These are phyloP conservation scores for Lithophane socia DNA, from an alignment of 2,888 invertebrate genomes.

Conservation along the genomic window DNA sequence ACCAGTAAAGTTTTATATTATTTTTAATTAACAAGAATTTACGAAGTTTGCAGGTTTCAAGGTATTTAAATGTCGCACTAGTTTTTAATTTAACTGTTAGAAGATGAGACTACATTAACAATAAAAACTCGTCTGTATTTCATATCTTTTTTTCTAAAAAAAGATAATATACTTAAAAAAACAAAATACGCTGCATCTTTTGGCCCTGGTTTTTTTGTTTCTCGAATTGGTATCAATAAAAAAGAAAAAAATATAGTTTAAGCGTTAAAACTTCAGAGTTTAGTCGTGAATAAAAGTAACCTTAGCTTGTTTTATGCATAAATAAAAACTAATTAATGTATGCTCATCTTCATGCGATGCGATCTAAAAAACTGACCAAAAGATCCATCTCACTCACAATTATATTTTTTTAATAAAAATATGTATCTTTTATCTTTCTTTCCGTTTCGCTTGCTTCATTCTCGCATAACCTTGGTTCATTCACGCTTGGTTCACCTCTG, in stretches of 20 bases:
- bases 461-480: constrained; percentile 76
- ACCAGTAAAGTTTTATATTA: constrained; percentile 22
- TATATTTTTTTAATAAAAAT: constrained; percentile 23
- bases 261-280: constrained; percentile 3
- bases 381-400: constrained; percentile 32
- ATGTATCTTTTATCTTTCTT: constrained; percentile 44
- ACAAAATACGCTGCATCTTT: not conserved
- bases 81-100: constrained; percentile 26
- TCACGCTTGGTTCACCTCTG: constrained; percentile 77
- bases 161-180: not conserved
- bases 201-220: not conserved
- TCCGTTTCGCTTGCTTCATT: constrained; percentile 81
- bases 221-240: not conserved
- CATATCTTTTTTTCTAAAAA: not conserved
- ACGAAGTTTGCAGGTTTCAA: constrained; percentile 41
- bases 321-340: constrained; percentile 51
- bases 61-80: constrained; percentile 72
- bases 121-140: constrained; percentile 21
- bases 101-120: constrained; percentile 57
- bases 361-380: constrained; percentile 29
- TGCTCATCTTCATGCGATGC: constrained; percentile 53
- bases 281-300: constrained; percentile 43
- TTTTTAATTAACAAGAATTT: constrained; percentile 35
- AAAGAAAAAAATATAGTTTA: not conserved
- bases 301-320: constrained; percentile 27